Evolutionary conservation across 2,113 vertebrate genomes (phyloP).

Genomic region (Apeltes quadracus): DNA sequence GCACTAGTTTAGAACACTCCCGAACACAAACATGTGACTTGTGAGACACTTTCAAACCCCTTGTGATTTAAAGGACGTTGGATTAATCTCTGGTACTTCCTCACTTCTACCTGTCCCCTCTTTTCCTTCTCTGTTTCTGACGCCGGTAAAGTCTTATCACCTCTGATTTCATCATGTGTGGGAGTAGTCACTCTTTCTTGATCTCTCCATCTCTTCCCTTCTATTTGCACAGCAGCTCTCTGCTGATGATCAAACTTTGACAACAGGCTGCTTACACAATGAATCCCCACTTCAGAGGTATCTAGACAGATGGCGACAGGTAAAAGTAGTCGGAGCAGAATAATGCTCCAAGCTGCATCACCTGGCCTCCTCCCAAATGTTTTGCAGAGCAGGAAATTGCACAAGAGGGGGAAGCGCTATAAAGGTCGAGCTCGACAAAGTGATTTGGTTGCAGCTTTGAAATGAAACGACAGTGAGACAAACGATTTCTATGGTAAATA

Average conservation of each 20-base stretch:
- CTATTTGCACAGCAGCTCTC: not conserved
- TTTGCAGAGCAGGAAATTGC: conserved; percentile 34
- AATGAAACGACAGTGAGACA: not conserved
- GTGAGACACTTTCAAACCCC: not conserved
- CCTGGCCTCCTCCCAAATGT: conserved; percentile 7
- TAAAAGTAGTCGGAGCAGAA: conserved; percentile 15
- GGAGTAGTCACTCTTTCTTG: conserved; percentile 26
- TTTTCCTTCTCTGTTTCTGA: conserved; percentile 1
- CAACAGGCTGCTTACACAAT: conserved; percentile 27
- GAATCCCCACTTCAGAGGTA: conserved; percentile 25
- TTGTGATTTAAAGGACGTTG: conserved; percentile 12
- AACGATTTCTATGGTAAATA: not conserved
- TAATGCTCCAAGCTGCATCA: conserved; percentile 25
- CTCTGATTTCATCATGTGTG: conserved; percentile 43
- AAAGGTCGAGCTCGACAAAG: not conserved
- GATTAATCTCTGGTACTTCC: not conserved
- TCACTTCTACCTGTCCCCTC: conserved; percentile 16
- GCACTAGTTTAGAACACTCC: conserved; percentile 17
- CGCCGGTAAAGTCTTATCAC: not conserved
- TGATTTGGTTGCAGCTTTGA: not conserved
- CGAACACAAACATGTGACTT: not conserved
- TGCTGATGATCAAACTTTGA: conserved; percentile 14
- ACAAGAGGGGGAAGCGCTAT: not conserved
- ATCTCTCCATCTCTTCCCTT: not conserved
- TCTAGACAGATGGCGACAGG: no score